Conservation (phyloP, 2,888 invertebrate genomes). For the Heliconius ismenius region DNA sequence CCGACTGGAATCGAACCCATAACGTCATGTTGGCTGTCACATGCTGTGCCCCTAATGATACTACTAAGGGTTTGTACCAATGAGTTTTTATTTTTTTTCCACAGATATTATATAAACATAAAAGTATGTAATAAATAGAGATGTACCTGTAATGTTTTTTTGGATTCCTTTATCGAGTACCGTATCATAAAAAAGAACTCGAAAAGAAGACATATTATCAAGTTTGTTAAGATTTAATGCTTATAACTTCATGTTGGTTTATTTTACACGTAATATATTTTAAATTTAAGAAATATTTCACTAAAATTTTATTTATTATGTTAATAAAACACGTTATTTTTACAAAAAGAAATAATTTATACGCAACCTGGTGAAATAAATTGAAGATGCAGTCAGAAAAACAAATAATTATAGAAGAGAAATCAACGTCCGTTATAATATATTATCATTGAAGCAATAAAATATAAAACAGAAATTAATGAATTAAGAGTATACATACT, state of each 20-base stretch:
- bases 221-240: slow-evolving; percentile 14
- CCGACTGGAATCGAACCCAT: too few relatives aligned
- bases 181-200: background rate
- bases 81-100: background rate
- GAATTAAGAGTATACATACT: slow-evolving; percentile 19
- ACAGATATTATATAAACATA: too few relatives aligned
- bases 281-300: background rate
- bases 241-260: background rate
- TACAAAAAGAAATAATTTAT: background rate
- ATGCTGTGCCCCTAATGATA: background rate
- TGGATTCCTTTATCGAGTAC: too few relatives aligned
- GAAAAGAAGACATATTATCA: background rate
- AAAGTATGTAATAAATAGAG: too few relatives aligned
- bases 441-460: slow-evolving; percentile 10
- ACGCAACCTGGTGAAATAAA: too few relatives aligned
- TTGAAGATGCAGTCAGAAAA: background rate
- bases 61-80: background rate
- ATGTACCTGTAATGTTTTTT: too few relatives aligned
- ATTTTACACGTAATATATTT: slow-evolving; percentile 3
- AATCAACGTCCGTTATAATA: background rate
- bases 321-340: background rate
- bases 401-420: background rate
- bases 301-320: background rate
- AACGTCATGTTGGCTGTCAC: too few relatives aligned
- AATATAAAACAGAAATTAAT: slow-evolving; percentile 3